phyloP scores from a whole-genome alignment of 2,113 vertebrate species.

The Chiloscyllium plagiosum region DNA sequence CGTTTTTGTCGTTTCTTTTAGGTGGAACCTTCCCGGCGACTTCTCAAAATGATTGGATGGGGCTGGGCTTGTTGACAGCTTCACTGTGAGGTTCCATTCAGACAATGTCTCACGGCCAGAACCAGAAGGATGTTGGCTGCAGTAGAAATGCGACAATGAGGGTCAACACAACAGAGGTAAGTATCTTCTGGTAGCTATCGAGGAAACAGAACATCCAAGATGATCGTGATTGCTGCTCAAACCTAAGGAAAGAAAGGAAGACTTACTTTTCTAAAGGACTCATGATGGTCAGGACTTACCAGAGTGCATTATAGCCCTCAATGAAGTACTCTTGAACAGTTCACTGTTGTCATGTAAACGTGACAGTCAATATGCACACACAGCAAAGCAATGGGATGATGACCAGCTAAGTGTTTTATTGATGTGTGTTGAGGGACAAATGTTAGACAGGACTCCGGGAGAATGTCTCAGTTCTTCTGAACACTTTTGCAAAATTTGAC shows the following conservation, averaged over 20 bases:
- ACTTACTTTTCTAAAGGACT: neutral
- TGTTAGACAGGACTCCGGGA: neutral
- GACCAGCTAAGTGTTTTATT: neutral
- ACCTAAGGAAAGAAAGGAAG: neutral
- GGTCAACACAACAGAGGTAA: neutral
- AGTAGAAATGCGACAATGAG: neutral
- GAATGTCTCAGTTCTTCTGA: neutral
- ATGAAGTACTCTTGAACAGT: neutral
- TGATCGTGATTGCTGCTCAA: neutral
- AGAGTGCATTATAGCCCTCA: neutral
- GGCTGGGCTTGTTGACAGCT: neutral
- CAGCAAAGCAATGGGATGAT: neutral
- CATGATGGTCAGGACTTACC: neutral
- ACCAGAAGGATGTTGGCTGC: neutral
- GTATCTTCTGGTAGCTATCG: neutral
- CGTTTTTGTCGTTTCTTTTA: neutral
- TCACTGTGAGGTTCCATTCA: neutral
- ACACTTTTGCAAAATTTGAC: neutral
- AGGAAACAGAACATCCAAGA: neutral
- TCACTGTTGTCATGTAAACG: neutral
- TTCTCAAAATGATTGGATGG: neutral
- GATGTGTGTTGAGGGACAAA: neutral
- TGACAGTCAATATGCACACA: neutral
- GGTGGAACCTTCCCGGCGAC: neutral
- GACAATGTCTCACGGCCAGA: neutral